Percentiles rank a stretch among this genome's conserved stretches.
phyloP scores from a whole-genome alignment of 2,888 invertebrate species.

The Eremobia ochroleuca region DNA sequence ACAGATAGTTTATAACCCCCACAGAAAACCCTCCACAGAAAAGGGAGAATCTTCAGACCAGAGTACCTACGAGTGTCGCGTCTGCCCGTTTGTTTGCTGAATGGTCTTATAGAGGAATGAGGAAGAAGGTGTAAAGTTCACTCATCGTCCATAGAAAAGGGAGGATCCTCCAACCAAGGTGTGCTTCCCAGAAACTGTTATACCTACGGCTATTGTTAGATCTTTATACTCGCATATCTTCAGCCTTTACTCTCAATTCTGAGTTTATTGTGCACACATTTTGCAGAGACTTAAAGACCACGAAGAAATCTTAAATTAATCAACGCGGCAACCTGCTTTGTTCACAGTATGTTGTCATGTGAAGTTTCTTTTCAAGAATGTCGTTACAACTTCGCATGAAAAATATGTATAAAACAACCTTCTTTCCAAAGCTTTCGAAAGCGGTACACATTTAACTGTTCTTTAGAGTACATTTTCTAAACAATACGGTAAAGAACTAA shows the following conservation, averaged over 20 bases:
- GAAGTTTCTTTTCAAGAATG: neutral
- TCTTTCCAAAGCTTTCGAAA: neutral
- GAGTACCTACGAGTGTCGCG: too few relatives aligned
- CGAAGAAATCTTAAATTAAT: neutral
- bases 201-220: too few relatives aligned
- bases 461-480: constrained; percentile 39
- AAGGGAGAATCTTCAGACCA: too few relatives aligned
- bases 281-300: neutral
- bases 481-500: constrained; percentile 54
- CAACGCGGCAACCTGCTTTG: neutral
- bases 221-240: neutral
- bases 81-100: too few relatives aligned
- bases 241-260: neutral
- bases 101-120: too few relatives aligned
- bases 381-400: neutral
- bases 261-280: too few relatives aligned
- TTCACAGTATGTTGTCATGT: neutral
- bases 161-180: too few relatives aligned
- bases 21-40: too few relatives aligned
- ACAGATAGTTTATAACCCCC: too few relatives aligned
- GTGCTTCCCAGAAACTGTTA: too few relatives aligned
- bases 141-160: too few relatives aligned
- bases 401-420: neutral
- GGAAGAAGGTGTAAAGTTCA: too few relatives aligned
- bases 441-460: constrained; percentile 38